These are phyloP conservation scores for Aphidius colemani DNA, from an alignment of 2,888 invertebrate species.

Conservation along the genomic window DNA sequence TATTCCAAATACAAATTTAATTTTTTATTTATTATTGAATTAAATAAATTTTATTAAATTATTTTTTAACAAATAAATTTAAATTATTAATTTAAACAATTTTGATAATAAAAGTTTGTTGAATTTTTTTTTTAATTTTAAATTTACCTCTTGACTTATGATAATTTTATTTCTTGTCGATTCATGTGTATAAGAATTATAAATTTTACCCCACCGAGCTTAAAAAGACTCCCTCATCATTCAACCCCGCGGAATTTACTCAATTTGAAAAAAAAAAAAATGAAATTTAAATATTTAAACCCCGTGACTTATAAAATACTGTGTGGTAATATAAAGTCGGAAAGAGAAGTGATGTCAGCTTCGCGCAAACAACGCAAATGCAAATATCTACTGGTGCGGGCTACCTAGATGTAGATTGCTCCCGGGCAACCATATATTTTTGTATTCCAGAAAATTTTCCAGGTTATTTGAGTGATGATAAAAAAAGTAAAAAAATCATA, in stretches of 20 bases:
- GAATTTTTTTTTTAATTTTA: too few species aligned
- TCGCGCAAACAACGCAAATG: constrained; percentile 44
- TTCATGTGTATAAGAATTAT: neutral
- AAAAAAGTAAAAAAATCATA: constrained; percentile 9
- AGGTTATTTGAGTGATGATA: constrained; percentile 21
- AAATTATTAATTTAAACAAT: too few species aligned
- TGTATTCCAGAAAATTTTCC: neutral
- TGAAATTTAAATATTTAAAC: constrained; percentile 51
- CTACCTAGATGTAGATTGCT: constrained; percentile 36
- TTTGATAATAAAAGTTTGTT: too few species aligned
- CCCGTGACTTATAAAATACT: constrained; percentile 36
- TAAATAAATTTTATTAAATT: too few species aligned
- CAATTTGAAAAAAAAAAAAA: constrained; percentile 39
- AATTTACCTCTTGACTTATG: neutral
- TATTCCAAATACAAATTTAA: too few species aligned
- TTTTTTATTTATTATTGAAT: too few species aligned
- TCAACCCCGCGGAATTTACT: constrained; percentile 28
- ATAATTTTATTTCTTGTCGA: constrained; percentile 6
- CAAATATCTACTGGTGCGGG: constrained; percentile 45
- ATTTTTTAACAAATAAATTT: too few species aligned
- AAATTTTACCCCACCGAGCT: neutral
- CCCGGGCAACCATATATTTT: constrained; percentile 23
- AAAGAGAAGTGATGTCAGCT: constrained; percentile 34
- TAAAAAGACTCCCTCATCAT: constrained; percentile 1
- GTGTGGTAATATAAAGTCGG: constrained; percentile 5